phyloP scores from a whole-genome alignment of 2,797 vertebrate species.

The Lacerta agilis region DNA sequence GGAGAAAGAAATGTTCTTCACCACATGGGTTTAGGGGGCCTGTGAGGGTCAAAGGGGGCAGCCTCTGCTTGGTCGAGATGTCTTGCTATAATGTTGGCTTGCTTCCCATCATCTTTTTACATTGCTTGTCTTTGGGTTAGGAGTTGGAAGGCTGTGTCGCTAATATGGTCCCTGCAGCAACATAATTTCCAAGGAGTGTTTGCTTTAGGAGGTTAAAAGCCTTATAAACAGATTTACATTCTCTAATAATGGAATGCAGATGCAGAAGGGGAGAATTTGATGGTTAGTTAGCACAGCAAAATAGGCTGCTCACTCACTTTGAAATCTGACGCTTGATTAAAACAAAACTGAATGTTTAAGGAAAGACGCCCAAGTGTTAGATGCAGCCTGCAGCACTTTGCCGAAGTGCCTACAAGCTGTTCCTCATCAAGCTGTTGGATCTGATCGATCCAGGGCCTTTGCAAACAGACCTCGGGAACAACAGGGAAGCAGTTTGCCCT shows the following conservation, averaged over 20 bases:
- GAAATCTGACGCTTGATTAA: conserved; percentile 28
- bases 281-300: conserved; percentile 90
- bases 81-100: neutral
- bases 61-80: neutral
- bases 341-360: conserved; percentile 17
- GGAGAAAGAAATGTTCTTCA: neutral
- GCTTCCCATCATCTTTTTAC: neutral
- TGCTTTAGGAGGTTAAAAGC: conserved; percentile 79
- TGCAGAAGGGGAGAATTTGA: conserved; percentile 86
- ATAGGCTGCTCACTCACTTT: conserved; percentile 3
- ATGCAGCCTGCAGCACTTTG: neutral
- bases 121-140: neutral
- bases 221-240: conserved; percentile 78
- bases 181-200: conserved; percentile 60
- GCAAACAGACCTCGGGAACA: neutral
- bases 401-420: conserved; percentile 4
- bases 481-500: neutral
- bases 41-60: neutral
- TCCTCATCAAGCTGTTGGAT: conserved; percentile 11
- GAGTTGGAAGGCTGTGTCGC: neutral
- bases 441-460: neutral
- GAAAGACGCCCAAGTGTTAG: neutral
- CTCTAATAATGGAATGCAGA: conserved; percentile 85
- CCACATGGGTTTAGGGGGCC: neutral
- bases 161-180: conserved; percentile 4